Conservation (phyloP, 2,797 vertebrate genomes). For the Cephalopachus bancanus region DNA sequence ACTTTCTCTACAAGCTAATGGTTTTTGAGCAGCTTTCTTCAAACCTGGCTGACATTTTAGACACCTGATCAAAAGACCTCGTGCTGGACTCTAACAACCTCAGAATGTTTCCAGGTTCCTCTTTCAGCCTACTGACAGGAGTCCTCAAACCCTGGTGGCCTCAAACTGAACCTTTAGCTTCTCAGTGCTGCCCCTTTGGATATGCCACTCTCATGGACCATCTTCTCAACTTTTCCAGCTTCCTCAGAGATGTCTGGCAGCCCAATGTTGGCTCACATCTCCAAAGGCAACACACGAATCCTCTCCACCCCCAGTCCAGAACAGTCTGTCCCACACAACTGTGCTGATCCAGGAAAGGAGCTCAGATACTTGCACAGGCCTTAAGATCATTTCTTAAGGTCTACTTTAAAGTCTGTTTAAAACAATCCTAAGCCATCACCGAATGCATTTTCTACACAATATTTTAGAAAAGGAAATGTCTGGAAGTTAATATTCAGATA, state of each 20-base stretch:
- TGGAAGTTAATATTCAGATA: neutral
- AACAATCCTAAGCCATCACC: neutral
- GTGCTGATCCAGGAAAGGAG: neutral
- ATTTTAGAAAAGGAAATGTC: neutral
- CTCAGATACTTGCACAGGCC: neutral
- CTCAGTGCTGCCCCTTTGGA: neutral
- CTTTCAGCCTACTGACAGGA: neutral
- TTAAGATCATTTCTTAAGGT: neutral
- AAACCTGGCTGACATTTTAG: neutral
- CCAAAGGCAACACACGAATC: fast-evolving
- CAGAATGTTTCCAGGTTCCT: neutral
- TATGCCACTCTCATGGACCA: neutral
- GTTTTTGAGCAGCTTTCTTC: neutral
- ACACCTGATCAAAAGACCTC: neutral
- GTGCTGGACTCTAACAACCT: neutral
- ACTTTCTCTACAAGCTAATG: neutral
- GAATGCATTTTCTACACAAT: neutral
- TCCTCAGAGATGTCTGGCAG: neutral
- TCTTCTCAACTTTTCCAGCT: neutral
- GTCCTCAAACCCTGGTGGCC: neutral
- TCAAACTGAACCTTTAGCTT: neutral
- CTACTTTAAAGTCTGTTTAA: neutral
- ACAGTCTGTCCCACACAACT: neutral
- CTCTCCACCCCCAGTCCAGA: no score
- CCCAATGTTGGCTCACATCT: neutral